Conservation (phyloP, 2,797 vertebrate species). For the Microctenopoma stevenorrisi region DNA sequence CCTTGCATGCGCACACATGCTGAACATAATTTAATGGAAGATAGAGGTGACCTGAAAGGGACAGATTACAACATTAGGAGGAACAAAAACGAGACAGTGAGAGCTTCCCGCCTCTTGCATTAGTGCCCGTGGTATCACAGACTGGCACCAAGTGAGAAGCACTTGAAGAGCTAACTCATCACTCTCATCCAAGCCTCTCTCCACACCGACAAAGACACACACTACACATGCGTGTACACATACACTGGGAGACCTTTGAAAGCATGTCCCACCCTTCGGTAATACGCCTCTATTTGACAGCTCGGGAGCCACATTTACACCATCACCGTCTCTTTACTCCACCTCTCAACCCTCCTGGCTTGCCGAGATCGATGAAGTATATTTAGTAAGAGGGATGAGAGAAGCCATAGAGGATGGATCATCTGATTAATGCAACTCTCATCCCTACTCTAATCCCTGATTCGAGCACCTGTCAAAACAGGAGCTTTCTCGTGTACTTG, state of each 20-base stretch:
- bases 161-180: conserved; percentile 58
- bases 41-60: conserved; percentile 46
- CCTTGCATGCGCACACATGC: conserved; percentile 3
- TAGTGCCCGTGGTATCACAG: conserved; percentile 48
- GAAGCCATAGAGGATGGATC: conserved; percentile 61
- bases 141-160: conserved; percentile 33
- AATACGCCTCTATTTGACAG: conserved; percentile 60
- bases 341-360: conserved; percentile 32
- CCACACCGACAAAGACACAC: conserved; percentile 15
- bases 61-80: conserved; percentile 39
- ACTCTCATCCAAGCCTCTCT: conserved; percentile 32
- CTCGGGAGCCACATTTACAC: conserved; percentile 66
- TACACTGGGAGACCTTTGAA: conserved; percentile 29
- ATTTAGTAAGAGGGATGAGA: conserved; percentile 68
- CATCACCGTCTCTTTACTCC: conserved; percentile 34
- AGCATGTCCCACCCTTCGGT: conserved; percentile 45
- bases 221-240: neutral
- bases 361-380: conserved; percentile 49
- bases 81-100: conserved; percentile 18
- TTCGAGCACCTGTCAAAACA: conserved; percentile 81
- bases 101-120: conserved; percentile 56
- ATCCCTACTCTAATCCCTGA: conserved; percentile 70
- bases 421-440: conserved; percentile 75
- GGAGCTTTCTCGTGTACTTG: conserved; percentile 58
- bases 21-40: conserved; percentile 25